Conservation (phyloP, 2,113 vertebrate genomes). For the Rhinogobius similis region DNA sequence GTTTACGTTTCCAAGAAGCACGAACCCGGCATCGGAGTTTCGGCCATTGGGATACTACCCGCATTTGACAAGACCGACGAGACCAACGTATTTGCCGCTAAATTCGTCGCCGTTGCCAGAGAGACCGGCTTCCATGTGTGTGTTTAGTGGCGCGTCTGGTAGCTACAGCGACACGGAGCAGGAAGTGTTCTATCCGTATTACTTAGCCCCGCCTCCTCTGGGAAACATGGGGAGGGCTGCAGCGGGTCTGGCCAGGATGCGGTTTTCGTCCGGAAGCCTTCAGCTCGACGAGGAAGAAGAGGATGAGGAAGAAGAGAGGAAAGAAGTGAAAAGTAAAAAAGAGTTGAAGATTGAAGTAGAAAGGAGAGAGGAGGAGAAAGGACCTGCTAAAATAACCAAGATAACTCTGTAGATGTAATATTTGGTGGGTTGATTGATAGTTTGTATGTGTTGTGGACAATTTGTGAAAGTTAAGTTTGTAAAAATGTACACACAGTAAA, state of each 20-base stretch:
- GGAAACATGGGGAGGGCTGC: constrained; percentile 71
- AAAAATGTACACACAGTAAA: neutral
- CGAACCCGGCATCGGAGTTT: constrained; percentile 83
- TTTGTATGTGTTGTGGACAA: neutral
- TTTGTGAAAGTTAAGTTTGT: neutral
- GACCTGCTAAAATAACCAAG: constrained; percentile 20
- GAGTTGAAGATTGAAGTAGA: constrained; percentile 15
- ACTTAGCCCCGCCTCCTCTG: constrained; percentile 78
- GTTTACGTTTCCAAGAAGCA: constrained; percentile 66
- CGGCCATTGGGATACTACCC: constrained; percentile 88
- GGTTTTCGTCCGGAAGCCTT: constrained; percentile 90
- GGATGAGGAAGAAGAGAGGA: constrained; percentile 55
- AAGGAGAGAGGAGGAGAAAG: constrained; percentile 9
- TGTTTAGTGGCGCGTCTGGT: constrained; percentile 51
- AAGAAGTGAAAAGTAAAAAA: neutral
- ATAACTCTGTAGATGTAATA: constrained; percentile 48
- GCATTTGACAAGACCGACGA: constrained; percentile 75
- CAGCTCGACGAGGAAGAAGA: constrained; percentile 91
- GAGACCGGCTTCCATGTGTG: constrained; percentile 56
- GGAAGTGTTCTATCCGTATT: constrained; percentile 84
- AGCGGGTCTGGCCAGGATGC: constrained; percentile 80
- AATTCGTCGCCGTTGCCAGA: constrained; percentile 71
- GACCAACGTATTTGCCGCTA: constrained; percentile 76
- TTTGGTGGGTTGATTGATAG: neutral
- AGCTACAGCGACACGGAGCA: constrained; percentile 90